Base-by-base conservation (phyloP, 1,140 invertebrate species). In the Megalopta genalis region DNA sequence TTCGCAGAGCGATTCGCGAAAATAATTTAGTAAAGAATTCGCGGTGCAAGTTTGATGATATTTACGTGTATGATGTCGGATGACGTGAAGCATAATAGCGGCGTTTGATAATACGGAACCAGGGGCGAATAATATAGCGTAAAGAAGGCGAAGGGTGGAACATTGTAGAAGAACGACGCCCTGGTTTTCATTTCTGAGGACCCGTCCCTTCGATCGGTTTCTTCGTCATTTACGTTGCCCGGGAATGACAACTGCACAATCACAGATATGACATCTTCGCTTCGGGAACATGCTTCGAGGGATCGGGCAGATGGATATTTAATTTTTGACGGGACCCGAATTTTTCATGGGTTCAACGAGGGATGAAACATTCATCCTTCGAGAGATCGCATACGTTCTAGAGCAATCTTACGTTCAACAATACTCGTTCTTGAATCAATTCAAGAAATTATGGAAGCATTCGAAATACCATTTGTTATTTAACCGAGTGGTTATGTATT, bases 231-330 rank as follows among this genome's bases (percentile, higher is more conserved):
- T 79, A 68, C 69, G 79, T 84, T 69, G 81, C 77, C 85, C 80
- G 69, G 83, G 77, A 84, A 88, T 90, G 90, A 91, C 88, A 90
- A 91, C 89, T 87, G 86, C 85, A 90, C 87, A 85, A 83, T 83
- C 76, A 82, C 86, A 89, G 89, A 90, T 89, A 87, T 87, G 83
- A 88, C 82, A 64, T 89, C 84, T 85, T 86, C 69, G 71, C 66
- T 85, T 79, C 82, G 32, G 82, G 88, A 80, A 86, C 85, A 85
- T 7, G 83, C 84, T 83, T 39, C 54, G 10, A 23, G 42, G 37
- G 67, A 68, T 67, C 59, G 39, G 86, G 66, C 82, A 88, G 87
- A 74, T 75, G 60, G 77, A 46, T 9, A 2, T 46, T 18, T 52
- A 60, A 64, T 64, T 73, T 27, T 37, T 27, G 57, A 57, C 66